Base-by-base conservation (phyloP, 1,140 invertebrate species). In the Pseudomyrmex sp. region DNA sequence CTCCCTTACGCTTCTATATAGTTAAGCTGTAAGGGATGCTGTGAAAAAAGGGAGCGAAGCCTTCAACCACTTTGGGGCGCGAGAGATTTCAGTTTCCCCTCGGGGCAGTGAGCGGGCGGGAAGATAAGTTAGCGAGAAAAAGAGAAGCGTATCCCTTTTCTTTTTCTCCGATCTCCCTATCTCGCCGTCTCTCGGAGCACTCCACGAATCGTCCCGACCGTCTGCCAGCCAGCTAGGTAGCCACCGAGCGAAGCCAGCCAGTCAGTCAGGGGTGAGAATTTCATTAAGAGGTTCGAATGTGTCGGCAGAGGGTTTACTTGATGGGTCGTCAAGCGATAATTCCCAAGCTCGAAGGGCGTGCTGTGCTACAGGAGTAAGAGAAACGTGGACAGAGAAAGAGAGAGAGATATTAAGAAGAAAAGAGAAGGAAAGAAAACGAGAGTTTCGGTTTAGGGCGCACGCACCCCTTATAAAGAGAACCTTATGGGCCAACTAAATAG, bases 271-370 rank as follows among this genome's bases (percentile, higher is more conserved):
- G 94, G 94, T 94, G 94, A 94, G 94, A 94, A 95, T 95, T 95
- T 95, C 94, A 95, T 95, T 95, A 95, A 95, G 94, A 94, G 94
- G 93, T 94, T 94, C 93, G 93, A 95, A 95, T 94, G 94, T 94
- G 92, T 94, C 92, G 91, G 89, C 92, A 91, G 93, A 93, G 93
- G 93, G 93, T 93, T 94, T 94, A 93, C 90, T 94, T 94, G 94
- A 94, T 95, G 93, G 93, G 91, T 94, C 94, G 94, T 94, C 94
- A 94, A 94, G 93, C 93, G 94, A 94, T 95, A 94, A 94, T 94
- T 94, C 93, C 93, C 92, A 91, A 92, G 92, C 90, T 92, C 91
- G 87, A 92, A 90, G 92, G 91, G 92, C 85, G 88, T 85, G 88
- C 82, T 68, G 87, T 54, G 77, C 77, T 48, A 76, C 82, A 80